Evolutionary conservation across 2,797 vertebrate genomes (phyloP), one percentile per base, ranked within the genome.

Genomic region (Darevskia nairensis): DNA sequence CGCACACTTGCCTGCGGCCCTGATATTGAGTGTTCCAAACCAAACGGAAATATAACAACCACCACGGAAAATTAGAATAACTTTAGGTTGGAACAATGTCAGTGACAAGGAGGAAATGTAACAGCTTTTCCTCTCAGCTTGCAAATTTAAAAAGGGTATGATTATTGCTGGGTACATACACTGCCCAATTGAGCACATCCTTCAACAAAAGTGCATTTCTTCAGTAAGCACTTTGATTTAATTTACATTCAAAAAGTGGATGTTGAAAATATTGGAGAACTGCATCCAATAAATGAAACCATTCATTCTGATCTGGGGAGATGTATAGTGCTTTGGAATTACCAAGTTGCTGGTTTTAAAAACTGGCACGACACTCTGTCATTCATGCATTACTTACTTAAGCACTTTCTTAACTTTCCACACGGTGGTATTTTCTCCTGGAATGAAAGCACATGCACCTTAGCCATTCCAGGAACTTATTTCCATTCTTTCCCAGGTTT

Each of bases 161-260:
- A 25, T 83, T 88, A 78, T 78, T 83, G 69, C 44, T 39, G 66
- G 80, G 59, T 75, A 83, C n/a, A 82, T 41, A 83, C 68, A 74
- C 29, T 83, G 77, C 66, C 80, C 80, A 78, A 88, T 32, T 68
- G 80, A 83, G 61, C 86, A 78, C 76, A 77, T 83, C 72, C 71
- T 69, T 88, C 74, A 69, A 55, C 61, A 76, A 39, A 88, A 78
- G 15, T 41, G 17, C 32, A 77, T 83, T 77, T 77, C 81, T 83
- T 83, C 64, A 50, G 74, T 83, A 83, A 88, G 44, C 44, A 10
- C 8, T 77, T 27, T 78, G 61, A 77, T 83, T 78, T 88, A 66
- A 83, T 77, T 76, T 82, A 78, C 68, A 86, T 71, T 80, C 50
- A 44, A 83, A 77, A 83, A 69, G 72, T 83, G 74, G 50, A 68